Evolutionary conservation across 2,797 vertebrate genomes (phyloP).

Genomic region (Anguilla obscura): DNA sequence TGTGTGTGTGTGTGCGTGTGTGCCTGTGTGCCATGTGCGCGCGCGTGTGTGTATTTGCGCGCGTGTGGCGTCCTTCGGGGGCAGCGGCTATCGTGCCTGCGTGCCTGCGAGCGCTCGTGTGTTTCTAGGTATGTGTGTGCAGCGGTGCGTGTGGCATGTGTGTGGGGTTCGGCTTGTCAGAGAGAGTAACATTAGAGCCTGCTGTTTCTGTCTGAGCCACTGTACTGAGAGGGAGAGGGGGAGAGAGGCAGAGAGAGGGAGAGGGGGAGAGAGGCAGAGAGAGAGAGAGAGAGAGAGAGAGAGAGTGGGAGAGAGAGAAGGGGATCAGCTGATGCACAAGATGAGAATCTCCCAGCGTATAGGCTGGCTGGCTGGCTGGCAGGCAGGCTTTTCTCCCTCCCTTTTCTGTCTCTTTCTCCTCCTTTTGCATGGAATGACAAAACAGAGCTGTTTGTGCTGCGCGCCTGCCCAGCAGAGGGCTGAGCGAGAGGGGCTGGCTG

Average conservation of each 20-base stretch:
- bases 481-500: constrained; percentile 23
- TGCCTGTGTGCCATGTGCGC: constrained; percentile 50
- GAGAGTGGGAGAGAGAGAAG: constrained; percentile 43
- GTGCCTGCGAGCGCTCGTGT: constrained; percentile 27
- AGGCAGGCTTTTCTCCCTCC: constrained; percentile 49
- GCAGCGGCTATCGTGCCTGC: constrained; percentile 38
- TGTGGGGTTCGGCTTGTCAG: constrained; percentile 64
- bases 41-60: constrained; percentile 46
- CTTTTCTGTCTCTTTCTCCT: constrained; percentile 45
- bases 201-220: constrained; percentile 66
- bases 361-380: constrained; percentile 64
- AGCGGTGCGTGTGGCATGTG: constrained; percentile 60
- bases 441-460: constrained; percentile 17
- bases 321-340: constrained; percentile 67
- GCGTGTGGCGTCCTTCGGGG: constrained; percentile 45
- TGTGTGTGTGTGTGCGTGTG: constrained; percentile 36
- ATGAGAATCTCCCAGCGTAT: constrained; percentile 70
- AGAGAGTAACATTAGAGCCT: constrained; percentile 74
- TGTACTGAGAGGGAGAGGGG: constrained; percentile 59
- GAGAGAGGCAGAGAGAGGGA: constrained; percentile 49
- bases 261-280: constrained; percentile 48
- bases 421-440: constrained; percentile 42
- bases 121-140: constrained; percentile 58
- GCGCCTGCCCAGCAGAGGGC: background rate
- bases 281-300: constrained; percentile 40